Base-by-base conservation (phyloP, 1,140 invertebrate genomes). In the Formica selysi region DNA sequence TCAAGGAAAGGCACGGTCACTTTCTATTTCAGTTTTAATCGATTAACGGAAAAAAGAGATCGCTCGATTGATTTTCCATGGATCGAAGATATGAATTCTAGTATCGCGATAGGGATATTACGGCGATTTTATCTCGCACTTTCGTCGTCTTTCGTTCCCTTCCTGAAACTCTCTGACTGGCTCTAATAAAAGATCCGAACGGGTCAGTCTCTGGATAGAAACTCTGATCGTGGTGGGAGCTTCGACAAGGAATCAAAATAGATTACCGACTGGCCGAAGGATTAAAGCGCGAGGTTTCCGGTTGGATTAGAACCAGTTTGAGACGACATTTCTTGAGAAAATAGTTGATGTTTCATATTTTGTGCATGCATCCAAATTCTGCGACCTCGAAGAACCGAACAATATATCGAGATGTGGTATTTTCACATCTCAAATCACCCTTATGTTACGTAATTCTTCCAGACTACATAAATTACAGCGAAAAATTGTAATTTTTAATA, bases 161-260 rank as follows among this genome's bases (percentile, higher is more conserved):
- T 90, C 90, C 91, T 80, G 90, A 94, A 74, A 83, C 79, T 83
- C 79, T 83, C 88, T 93, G 91, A 94, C 93, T 93, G 93, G 86
- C 92, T 93, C 93, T 93, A 94, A 94, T 94, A 93, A 94, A 94
- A 93, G 93, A 91, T 79, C 86, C 65, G 87, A 90, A 93, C 91
- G 80, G 86, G 65, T 85, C 80, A 81, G 76, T 54, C 59, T 73
- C 71, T 90, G 90, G 92, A 90, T 87, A 92, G 85, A 86, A 65
- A 29, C 61, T 48, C 65, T 61, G 54, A 86, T 79, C 89, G 92
- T 93, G 92, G 92, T 92, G 91, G 92, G 92, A 93, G 91, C 89
- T 92, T 92, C 88, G 91, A 91, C 88, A 87, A 88, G 87, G 80
- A 92, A 79, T 92, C 88, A 92, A 93, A 93, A 93, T 93, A 93